A percentile compares a stretch with the other conserved stretches of the same genome.
These are phyloP conservation scores for Sebastes itinus DNA, from an alignment of 2,797 vertebrate genomes.

Conservation along the genomic window DNA sequence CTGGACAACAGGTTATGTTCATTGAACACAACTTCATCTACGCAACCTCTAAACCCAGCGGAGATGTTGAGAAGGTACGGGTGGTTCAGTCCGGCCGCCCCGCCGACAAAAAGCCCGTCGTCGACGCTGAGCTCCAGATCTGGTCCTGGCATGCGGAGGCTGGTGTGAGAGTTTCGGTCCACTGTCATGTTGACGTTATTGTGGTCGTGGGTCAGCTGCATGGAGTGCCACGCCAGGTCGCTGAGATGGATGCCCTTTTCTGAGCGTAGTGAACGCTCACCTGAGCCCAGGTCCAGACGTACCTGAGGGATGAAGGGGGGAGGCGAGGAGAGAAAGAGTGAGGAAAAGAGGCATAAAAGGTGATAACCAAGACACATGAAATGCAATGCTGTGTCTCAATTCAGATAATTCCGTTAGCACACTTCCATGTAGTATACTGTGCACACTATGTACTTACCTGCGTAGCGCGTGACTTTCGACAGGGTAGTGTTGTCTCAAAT, in stretches of 20 bases:
- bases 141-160: constrained; percentile 76
- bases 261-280: constrained; percentile 80
- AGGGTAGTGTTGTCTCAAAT: no score
- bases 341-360: not conserved
- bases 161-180: constrained; percentile 79
- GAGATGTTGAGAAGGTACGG: constrained; percentile 73
- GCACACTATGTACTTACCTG: no score
- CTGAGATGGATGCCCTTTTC: constrained; percentile 79
- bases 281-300: constrained; percentile 85
- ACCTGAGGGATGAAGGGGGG: constrained; percentile 71
- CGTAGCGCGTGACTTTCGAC: no score
- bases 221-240: constrained; percentile 88
- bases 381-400: not conserved
- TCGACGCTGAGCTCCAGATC: constrained; percentile 82
- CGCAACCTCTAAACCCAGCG: constrained; percentile 85
- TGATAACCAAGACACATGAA: not conserved
- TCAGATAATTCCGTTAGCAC: no score
- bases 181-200: constrained; percentile 81
- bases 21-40: constrained; percentile 88
- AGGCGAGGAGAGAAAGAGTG: not conserved
- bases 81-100: constrained; percentile 73
- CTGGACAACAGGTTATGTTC: constrained; percentile 84
- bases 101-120: constrained; percentile 86
- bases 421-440: no score
- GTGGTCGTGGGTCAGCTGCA: constrained; percentile 81